Percentiles rank a stretch among this genome's conserved stretches.
Conservation (phyloP, 1,140 invertebrate species). For the Gryllus bimaculatus region DNA sequence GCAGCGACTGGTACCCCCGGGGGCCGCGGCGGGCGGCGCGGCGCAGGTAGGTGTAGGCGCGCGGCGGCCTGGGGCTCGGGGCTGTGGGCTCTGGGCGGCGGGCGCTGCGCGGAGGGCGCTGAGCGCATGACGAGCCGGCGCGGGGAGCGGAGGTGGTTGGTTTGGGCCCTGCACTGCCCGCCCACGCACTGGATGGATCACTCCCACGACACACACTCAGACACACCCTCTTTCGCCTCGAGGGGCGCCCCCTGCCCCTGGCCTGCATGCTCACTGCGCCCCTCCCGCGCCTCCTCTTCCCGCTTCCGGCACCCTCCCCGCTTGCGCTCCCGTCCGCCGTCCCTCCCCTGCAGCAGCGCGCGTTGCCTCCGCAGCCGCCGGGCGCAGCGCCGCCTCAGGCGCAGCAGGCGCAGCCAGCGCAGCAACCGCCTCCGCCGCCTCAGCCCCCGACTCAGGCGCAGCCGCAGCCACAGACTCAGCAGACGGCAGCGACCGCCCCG, state of each 20-base stretch:
- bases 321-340: neutral
- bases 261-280: neutral
- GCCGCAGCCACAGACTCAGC: conserved; percentile 8
- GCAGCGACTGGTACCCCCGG: neutral
- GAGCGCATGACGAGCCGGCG: no score
- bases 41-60: neutral
- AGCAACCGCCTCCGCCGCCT: conserved; percentile 7
- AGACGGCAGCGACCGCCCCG: conserved; percentile 6
- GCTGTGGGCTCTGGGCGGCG: neutral
- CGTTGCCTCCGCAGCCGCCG: conserved; percentile 10
- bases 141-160: neutral
- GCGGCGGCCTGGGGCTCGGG: neutral
- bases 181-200: neutral
- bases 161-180: neutral
- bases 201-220: no score
- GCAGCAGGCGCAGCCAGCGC: conserved; percentile 6
- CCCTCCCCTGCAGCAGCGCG: neutral
- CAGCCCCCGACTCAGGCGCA: conserved; percentile 2
- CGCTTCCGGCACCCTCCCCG: neutral
- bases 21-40: no score
- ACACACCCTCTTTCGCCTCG: no score
- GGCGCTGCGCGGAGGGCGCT: neutral
- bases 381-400: conserved; percentile 26
- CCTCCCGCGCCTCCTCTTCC: neutral
- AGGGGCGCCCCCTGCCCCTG: neutral